phyloP scores from a whole-genome alignment of 2,888 invertebrate genomes.

The Gastrophysa polygoni region DNA sequence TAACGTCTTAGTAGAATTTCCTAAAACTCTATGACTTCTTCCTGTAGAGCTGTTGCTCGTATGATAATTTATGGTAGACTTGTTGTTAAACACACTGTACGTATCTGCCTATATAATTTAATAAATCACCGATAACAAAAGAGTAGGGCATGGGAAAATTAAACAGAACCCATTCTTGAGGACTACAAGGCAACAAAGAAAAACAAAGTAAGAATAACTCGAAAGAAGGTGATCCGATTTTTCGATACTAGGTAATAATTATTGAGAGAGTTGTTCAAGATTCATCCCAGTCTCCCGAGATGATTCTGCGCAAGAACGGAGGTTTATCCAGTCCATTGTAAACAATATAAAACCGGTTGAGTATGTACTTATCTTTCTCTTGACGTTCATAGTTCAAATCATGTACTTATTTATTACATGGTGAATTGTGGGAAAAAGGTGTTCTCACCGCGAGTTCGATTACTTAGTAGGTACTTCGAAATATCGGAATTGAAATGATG shows the following conservation, averaged over 20 bases:
- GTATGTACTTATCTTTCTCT: conserved; percentile 42
- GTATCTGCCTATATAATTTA: conserved; percentile 17
- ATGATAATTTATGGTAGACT: not conserved
- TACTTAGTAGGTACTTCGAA: conserved; percentile 18
- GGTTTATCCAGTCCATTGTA: conserved; percentile 43
- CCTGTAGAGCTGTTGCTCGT: not conserved
- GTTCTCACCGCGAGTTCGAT: conserved; percentile 33
- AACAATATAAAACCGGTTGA: conserved; percentile 54
- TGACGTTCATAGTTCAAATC: conserved; percentile 37
- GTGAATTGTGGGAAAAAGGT: conserved; percentile 52
- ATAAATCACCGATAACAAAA: conserved; percentile 31
- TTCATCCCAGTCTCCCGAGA: conserved; percentile 38
- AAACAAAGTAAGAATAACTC: conserved; percentile 27
- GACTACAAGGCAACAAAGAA: conserved; percentile 30
- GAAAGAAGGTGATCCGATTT: conserved; percentile 30
- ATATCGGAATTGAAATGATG: conserved; percentile 27
- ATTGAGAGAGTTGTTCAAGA: conserved; percentile 30
- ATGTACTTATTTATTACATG: conserved; percentile 44
- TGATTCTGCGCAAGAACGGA: conserved; percentile 36
- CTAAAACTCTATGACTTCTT: too few relatives aligned
- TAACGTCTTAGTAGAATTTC: too few relatives aligned
- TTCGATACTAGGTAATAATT: conserved; percentile 41
- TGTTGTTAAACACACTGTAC: conserved; percentile 12
- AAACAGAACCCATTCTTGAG: conserved; percentile 31
- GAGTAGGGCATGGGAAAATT: conserved; percentile 39